Conservation (phyloP, 2,113 vertebrate species). For the Macquaria ambigua region DNA sequence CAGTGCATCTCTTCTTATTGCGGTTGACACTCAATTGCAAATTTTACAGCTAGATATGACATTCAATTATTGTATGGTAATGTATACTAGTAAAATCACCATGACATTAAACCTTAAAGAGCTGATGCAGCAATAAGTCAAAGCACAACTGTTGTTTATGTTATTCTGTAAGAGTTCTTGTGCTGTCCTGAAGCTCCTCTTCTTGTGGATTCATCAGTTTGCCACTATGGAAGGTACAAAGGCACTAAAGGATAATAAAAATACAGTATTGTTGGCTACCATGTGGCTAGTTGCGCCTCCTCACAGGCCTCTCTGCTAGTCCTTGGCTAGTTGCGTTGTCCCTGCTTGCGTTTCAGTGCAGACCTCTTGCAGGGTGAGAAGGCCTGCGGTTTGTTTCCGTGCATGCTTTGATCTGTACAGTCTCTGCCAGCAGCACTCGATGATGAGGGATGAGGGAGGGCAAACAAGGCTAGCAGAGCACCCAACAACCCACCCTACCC, state of each 20-base stretch:
- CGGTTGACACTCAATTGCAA: background rate
- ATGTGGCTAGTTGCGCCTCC: conserved; percentile 16
- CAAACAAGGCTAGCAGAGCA: conserved; percentile 45
- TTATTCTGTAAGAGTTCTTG: background rate
- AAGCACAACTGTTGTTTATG: background rate
- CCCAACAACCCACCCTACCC: conserved; percentile 25
- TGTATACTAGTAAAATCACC: background rate
- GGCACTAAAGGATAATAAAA: background rate
- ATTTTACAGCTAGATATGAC: conserved; percentile 16
- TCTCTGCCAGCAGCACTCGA: conserved; percentile 61
- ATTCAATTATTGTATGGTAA: conserved; percentile 18
- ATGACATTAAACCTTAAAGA: background rate
- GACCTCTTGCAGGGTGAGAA: conserved; percentile 59
- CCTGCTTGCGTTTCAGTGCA: conserved; percentile 34
- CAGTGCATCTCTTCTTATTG: background rate
- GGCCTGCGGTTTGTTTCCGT: conserved; percentile 64
- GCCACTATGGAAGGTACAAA: background rate
- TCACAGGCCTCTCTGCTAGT: conserved; percentile 21
- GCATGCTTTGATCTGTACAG: conserved; percentile 61
- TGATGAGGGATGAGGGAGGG: conserved; percentile 30
- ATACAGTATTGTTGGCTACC: background rate
- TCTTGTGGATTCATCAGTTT: conserved; percentile 11
- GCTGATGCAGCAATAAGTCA: conserved; percentile 3
- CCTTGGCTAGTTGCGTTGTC: conserved; percentile 19
- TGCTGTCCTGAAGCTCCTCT: background rate